Percentiles rank a stretch among this genome's conserved stretches.
Evolutionary conservation across 2,888 invertebrate species (phyloP).

Genomic region (Brenthis daphne): DNA sequence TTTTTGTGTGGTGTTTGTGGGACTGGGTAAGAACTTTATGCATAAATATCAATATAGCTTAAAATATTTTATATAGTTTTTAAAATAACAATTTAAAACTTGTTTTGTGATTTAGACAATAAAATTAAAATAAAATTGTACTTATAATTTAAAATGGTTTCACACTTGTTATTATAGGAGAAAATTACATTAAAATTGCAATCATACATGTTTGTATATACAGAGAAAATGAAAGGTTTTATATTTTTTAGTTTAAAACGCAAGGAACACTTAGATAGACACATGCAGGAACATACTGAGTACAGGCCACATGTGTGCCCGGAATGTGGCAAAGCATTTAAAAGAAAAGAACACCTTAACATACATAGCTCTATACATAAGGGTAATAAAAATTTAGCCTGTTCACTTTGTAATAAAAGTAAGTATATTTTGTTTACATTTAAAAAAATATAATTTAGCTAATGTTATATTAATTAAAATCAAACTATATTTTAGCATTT

Average conservation of each 20-base stretch:
- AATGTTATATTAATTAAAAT: neutral
- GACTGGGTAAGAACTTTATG: slow-evolving; percentile 78
- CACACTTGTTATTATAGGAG: too few species aligned
- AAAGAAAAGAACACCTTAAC: slow-evolving; percentile 91
- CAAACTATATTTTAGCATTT: too few species aligned
- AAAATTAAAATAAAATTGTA: too few species aligned
- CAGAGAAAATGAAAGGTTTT: neutral
- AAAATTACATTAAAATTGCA: neutral
- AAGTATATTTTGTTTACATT: slow-evolving; percentile 43
- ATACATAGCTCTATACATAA: slow-evolving; percentile 91
- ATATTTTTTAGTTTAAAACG: slow-evolving; percentile 82
- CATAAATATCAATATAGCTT: neutral
- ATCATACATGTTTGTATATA: neutral
- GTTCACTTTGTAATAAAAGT: slow-evolving; percentile 87
- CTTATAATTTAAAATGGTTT: too few species aligned
- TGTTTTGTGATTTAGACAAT: too few species aligned
- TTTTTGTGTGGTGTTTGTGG: slow-evolving; percentile 89
- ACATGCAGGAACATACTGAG: slow-evolving; percentile 88
- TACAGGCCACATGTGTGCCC: slow-evolving; percentile 88
- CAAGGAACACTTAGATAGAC: slow-evolving; percentile 89
- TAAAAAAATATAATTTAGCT: neutral
- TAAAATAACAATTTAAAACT: too few species aligned
- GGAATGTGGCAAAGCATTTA: slow-evolving; percentile 89
- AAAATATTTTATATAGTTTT: too few species aligned
- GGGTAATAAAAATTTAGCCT: slow-evolving; percentile 89